Base-by-base conservation (phyloP, 37 sponge, comb jelly and placozoan genomes). In the Axinella damicornis region DNA sequence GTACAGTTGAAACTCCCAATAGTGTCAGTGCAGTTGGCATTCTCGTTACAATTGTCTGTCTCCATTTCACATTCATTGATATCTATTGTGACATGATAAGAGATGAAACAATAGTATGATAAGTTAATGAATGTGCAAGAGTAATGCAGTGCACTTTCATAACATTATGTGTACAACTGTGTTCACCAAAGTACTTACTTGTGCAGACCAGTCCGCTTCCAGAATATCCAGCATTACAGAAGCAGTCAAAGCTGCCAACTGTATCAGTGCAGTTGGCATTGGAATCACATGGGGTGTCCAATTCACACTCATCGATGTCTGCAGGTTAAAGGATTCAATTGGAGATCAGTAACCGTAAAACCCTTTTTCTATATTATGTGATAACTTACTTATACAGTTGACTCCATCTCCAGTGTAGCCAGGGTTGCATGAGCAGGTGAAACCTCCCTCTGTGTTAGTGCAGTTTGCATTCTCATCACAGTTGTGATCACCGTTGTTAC, bases 261-360 rank as follows among this genome's bases (percentile, higher is more conserved):
- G 57, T 80, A 37, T 80, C 34, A 18, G 9, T 33, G 30, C 86
- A 85, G 25, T 9, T 66, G 17, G 56, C 73, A 54, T 71, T 60
- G 34, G 54, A 32, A 41, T 71, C 61, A 39, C 73, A 70, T 34
- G 36, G 15, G 27, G 28, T 46, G 4, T 17, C 67, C 36, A 67
- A 24, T 2, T 66, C 41, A 57, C 85, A 85, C 46, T 85, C 85
- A 68, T 85, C 57, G 24, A 76, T 54, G 66, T 85, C 85, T 85
- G 32, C 1, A 11, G 66, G 5, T 13, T 18, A 38, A 18, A 41
- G 14, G 12, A 53, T 27, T 41, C 6, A 52, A 18, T 16, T 11
- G 22, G 31, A 33, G 46, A 56, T 59, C 21, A 59, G 1, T 73
- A n/a, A 73, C 20, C 20, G 5, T 46, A 46, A 46, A 46, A 12